These are phyloP conservation scores for Sebastes nivosus DNA, from an alignment of 2,797 vertebrate species.

Conservation along the genomic window DNA sequence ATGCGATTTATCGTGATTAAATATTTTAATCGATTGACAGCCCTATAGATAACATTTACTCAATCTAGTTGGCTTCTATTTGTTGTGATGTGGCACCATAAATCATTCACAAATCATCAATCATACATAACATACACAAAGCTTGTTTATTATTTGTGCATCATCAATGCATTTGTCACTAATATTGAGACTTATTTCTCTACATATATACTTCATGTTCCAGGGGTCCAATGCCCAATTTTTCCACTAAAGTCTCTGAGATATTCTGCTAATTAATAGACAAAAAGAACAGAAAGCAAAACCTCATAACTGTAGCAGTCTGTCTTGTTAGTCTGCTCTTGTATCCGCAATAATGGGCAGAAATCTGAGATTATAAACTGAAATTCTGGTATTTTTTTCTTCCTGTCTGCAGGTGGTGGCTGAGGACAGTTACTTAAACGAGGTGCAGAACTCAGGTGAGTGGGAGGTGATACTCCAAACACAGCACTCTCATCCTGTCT, in stretches of 20 bases:
- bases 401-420: slow-evolving; percentile 77
- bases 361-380: neutral
- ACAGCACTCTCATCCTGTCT: neutral
- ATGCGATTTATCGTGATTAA: too few relatives aligned
- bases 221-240: neutral
- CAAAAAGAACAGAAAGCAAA: neutral
- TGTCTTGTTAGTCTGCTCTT: neutral
- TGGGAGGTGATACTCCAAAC: slow-evolving; percentile 16
- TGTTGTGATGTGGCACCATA: neutral
- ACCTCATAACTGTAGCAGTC: neutral
- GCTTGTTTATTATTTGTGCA: neutral
- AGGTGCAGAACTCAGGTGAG: slow-evolving; percentile 86
- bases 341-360: neutral
- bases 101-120: neutral
- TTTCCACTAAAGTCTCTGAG: neutral
- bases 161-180: neutral
- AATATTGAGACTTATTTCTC: neutral
- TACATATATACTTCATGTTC: neutral
- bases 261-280: neutral
- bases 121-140: neutral
- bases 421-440: slow-evolving; percentile 85
- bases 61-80: neutral
- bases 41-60: neutral
- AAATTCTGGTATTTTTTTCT: neutral
- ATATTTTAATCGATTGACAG: neutral